Evolutionary conservation across 2,113 vertebrate genomes (phyloP), one percentile per base, ranked within the genome.

Genomic region (Callipepla californica): DNA sequence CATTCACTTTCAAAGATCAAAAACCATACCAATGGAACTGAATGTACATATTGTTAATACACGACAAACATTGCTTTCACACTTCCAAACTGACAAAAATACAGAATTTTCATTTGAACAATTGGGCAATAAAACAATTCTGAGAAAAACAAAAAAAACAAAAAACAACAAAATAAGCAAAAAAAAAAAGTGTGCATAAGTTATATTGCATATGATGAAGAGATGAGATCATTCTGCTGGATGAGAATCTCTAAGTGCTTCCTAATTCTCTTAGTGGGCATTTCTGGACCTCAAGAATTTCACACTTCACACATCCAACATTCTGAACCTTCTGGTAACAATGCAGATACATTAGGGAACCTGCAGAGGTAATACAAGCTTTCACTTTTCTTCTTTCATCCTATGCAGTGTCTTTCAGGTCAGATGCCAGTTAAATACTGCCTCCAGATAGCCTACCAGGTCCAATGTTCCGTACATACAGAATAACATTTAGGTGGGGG

Each of bases 221-320:
- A 72, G 65, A 89, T 68, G 89, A 95, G 73, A 93, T 61, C 22
- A 61, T 75, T 92, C 51, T 90, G 44, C 34, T 2, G 6, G 44
- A 92, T 88, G 75, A 95, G 94, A 94, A 87, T 81, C 69, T 90
- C 86, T 92, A 96, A 94, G 92, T 96, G 92, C 92, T 96, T 95
- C 95, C 96, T 87, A 85, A 90, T 83, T 93, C 81, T 91, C 75
- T 66, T 92, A 94, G 23, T 63, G 72, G 84, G 66, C 89, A 92
- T 89, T 92, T 94, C 74, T 86, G 36, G 85, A 92, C 79, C 61
- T 91, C 89, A 93, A 89, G 91, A 93, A 92, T 93, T 95, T 96
- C 93, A 92, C 93, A 91, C 87, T 91, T 87, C 89, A 96, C 94
- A 94, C 78, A 95, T 87, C 75, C 61, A 94, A 90, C 94, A 87